These are phyloP conservation scores for Cephalopterus ornatus DNA, from an alignment of 2,113 vertebrate species.

Conservation along the genomic window DNA sequence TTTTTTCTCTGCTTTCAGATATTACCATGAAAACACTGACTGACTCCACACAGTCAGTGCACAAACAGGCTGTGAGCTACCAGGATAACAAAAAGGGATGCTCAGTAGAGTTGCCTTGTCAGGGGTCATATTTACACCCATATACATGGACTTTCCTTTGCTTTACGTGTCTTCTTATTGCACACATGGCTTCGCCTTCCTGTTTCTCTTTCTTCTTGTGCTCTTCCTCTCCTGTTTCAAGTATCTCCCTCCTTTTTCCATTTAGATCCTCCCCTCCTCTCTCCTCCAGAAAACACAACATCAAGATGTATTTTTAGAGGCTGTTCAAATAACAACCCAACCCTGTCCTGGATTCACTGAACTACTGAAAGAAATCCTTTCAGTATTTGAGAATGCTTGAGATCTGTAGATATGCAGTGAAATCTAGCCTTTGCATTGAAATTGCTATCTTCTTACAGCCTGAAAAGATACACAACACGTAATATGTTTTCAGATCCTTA, in stretches of 20 bases:
- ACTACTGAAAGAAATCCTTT: neutral
- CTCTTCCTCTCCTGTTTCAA: neutral
- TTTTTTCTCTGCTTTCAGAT: neutral
- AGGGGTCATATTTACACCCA: neutral
- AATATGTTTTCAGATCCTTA: neutral
- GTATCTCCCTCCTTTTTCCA: neutral
- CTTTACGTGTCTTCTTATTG: neutral
- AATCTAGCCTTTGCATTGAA: neutral
- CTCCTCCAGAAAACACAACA: neutral
- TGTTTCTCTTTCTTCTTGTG: neutral
- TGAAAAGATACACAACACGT: neutral
- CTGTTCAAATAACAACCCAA: neutral
- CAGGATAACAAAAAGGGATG: neutral
- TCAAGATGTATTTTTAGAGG: neutral
- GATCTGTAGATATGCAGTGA: neutral
- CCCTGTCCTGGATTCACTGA: neutral
- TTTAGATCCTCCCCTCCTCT: neutral
- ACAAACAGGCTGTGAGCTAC: neutral
- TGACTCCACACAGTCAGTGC: neutral
- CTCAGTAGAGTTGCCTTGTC: neutral
- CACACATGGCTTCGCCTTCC: accelerated
- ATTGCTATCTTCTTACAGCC: neutral
- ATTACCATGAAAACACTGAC: neutral
- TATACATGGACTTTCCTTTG: neutral
- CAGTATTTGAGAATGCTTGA: neutral